Percentiles rank a stretch among this genome's conserved stretches.
Conservation (phyloP, 2,797 vertebrate species). For the Hoplostethus mediterraneus region DNA sequence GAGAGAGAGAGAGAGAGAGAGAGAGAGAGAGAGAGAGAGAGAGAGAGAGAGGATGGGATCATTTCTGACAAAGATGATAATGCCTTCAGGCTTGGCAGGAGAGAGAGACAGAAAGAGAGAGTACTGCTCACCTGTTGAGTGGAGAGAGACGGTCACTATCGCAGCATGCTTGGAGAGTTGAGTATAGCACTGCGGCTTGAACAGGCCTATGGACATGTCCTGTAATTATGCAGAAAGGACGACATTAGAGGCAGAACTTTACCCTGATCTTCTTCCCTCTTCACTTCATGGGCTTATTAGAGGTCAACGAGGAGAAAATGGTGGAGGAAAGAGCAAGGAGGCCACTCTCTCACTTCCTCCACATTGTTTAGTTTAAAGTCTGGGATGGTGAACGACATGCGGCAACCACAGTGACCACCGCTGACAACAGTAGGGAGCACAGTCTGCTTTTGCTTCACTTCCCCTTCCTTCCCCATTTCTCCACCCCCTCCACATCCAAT, state of each 20-base stretch:
- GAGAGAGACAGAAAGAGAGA: background rate
- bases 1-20: slow-evolving; percentile 34
- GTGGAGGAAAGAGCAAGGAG: slow-evolving; percentile 12
- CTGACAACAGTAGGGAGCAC: slow-evolving; percentile 63
- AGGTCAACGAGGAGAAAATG: background rate
- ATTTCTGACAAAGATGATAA: slow-evolving; percentile 39
- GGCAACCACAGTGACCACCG: slow-evolving; percentile 51
- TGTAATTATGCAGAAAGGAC: slow-evolving; percentile 63
- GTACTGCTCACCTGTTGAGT: slow-evolving; percentile 78
- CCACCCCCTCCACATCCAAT: slow-evolving; percentile 66
- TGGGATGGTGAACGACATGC: slow-evolving; percentile 32
- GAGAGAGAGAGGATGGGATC: slow-evolving; percentile 6
- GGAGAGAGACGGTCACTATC: slow-evolving; percentile 81
- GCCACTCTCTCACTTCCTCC: slow-evolving; percentile 56
- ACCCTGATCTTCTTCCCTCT: background rate
- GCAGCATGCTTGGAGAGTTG: slow-evolving; percentile 68
- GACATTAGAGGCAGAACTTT: slow-evolving; percentile 41
- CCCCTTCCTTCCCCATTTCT: slow-evolving; percentile 72
- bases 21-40: background rate
- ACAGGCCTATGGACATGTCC: slow-evolving; percentile 75
- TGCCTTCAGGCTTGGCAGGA: background rate
- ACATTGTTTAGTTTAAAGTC: slow-evolving; percentile 45
- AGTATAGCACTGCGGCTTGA: slow-evolving; percentile 56
- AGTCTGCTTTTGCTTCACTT: slow-evolving; percentile 68
- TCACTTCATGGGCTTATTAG: slow-evolving; percentile 22